These are phyloP conservation scores for Poeciliopsis gracilis DNA, from an alignment of 2,797 vertebrate genomes.

Conservation along the genomic window DNA sequence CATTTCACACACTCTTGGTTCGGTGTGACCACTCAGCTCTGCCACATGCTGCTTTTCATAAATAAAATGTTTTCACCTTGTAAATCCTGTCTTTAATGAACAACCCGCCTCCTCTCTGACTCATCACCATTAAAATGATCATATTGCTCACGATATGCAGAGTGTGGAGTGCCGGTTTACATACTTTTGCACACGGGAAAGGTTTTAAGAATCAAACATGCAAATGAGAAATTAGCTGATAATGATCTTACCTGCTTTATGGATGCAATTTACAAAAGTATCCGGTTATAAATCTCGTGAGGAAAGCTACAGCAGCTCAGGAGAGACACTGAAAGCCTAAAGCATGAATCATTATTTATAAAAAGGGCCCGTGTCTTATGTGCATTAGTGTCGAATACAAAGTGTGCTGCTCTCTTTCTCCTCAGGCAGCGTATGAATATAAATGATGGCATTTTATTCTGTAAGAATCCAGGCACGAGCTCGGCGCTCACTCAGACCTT, in stretches of 20 bases:
- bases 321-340: conserved; percentile 41
- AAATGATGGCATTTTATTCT: conserved; percentile 57
- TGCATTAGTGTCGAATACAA: conserved; percentile 69
- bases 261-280: conserved; percentile 18
- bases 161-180: conserved; percentile 1
- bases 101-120: neutral
- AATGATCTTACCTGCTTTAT: conserved; percentile 34
- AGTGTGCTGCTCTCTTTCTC: conserved; percentile 49
- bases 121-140: conserved; percentile 3
- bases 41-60: neutral
- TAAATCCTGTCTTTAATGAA: conserved; percentile 1
- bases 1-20: conserved; percentile 8
- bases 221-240: conserved; percentile 19
- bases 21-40: neutral
- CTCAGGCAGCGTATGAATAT: conserved; percentile 62
- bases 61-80: neutral
- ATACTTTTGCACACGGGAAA: neutral
- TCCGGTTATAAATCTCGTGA: conserved; percentile 11
- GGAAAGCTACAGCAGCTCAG: conserved; percentile 13
- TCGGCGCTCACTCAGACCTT: neutral
- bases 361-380: conserved; percentile 62
- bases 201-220: conserved; percentile 10
- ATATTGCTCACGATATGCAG: neutral
- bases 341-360: conserved; percentile 70
- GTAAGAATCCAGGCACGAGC: conserved; percentile 32